These are phyloP conservation scores for Microchirus variegatus DNA, from an alignment of 2,797 vertebrate species.

Conservation along the genomic window DNA sequence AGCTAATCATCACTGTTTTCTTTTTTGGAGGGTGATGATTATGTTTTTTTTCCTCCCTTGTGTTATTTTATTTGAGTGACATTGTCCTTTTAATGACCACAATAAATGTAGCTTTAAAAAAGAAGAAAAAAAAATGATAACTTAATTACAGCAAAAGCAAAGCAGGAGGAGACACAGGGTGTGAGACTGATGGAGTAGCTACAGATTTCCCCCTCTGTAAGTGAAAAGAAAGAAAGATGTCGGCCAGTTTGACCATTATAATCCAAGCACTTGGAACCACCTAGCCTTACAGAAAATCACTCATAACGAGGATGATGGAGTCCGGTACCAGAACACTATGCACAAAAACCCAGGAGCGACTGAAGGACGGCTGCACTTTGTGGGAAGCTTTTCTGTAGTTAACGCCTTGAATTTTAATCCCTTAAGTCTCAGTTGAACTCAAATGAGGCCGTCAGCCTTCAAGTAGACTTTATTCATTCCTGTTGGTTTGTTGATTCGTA, in stretches of 20 bases:
- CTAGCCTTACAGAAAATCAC: conserved; percentile 45
- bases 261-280: conserved; percentile 63
- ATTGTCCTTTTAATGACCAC: conserved; percentile 62
- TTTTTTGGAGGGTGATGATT: conserved; percentile 52
- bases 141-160: conserved; percentile 42
- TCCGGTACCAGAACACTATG: conserved; percentile 60
- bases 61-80: conserved; percentile 68
- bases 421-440: conserved; percentile 38
- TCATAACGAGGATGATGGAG: conserved; percentile 16
- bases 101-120: conserved; percentile 74
- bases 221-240: conserved; percentile 16
- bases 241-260: conserved; percentile 31
- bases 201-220: neutral
- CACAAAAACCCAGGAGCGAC: conserved; percentile 36
- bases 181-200: conserved; percentile 13
- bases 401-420: conserved; percentile 36
- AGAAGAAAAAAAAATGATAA: conserved; percentile 42
- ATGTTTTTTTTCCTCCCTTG: conserved; percentile 7
- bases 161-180: conserved; percentile 15
- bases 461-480: conserved; percentile 45
- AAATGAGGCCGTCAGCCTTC: conserved; percentile 23
- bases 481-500: conserved; percentile 36
- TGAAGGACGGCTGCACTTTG: conserved; percentile 31
- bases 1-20: conserved; percentile 50
- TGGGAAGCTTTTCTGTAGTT: conserved; percentile 9